Base-by-base conservation (phyloP, 2,888 invertebrate genomes). In the Spisula subtruncata region DNA sequence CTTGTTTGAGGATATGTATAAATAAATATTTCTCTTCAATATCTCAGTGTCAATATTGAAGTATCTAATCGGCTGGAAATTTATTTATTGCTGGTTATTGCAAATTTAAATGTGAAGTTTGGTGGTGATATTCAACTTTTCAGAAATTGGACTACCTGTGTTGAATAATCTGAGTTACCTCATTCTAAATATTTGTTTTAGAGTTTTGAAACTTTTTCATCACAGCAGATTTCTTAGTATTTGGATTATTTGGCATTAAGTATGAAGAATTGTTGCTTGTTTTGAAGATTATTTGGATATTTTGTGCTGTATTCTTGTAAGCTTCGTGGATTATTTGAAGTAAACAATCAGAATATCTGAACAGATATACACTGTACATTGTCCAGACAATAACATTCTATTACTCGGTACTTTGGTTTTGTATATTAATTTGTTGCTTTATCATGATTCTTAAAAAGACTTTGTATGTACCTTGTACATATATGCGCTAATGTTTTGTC, bases 21-120 rank as follows among this genome's bases (percentile, higher is more conserved):
- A 25, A 66, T n/a, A 66, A n/a, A 66, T 66, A 66, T 66, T 66
- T 66, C n/a, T 66, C 5, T 66, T 66, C n/a, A 66, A 66, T 66
- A 25, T 25, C 60, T 25, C 25, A 25, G 60, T 25, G n/a, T 66
- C 25, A 66, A 66, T 25, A 66, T 66, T 66, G 60, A 25, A 66
- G 10, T n/a, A 25, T n/a, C 60, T 25, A 66, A 66, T 66, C 25
- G 25, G 60, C 5, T 66, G 60, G 51, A 66, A 66, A 66, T 66
- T 66, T 51, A 51, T 51, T 51, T 51, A 51, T 51, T 51, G 51
- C 51, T 12, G n/a, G 4, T 51, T 51, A 16, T 51, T 51, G 51
- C 51, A 16, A 51, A 16, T 51, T 51, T 51, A 4, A 51, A 51
- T 12, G 51, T 16, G 51, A 51, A 51, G 51, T 51, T 51, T 51